Percentiles rank a stretch among this genome's conserved stretches.
Evolutionary conservation across 2,888 invertebrate species (phyloP).

Genomic region (Agrotis exclamationis): DNA sequence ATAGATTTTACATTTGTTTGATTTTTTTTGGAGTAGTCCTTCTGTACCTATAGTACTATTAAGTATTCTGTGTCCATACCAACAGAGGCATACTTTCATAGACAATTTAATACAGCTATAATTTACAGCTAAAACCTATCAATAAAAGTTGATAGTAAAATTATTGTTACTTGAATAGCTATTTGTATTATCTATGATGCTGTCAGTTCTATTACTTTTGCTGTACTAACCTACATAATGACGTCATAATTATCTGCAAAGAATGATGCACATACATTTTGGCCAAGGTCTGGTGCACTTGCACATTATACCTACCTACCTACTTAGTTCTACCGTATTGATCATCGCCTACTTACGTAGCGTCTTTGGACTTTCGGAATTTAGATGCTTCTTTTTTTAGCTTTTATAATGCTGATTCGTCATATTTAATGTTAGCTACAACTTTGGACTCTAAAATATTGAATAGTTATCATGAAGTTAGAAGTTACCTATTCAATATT

Average conservation of each 20-base stretch:
- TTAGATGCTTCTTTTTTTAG: background rate
- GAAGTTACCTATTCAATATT: too few species aligned
- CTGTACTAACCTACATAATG: constrained; percentile 33
- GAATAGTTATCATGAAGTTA: too few species aligned
- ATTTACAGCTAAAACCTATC: background rate
- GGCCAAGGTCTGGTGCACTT: constrained; percentile 33
- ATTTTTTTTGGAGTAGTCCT: too few species aligned
- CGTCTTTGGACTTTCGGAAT: constrained; percentile 2
- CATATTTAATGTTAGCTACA: too few species aligned
- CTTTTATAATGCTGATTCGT: background rate
- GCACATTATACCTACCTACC: constrained; percentile 16
- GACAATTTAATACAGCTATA: background rate
- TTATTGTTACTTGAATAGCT: constrained; percentile 7
- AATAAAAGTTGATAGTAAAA: background rate
- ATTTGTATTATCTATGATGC: constrained; percentile 10
- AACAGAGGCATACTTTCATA: background rate
- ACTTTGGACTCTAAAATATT: too few species aligned
- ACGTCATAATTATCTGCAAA: constrained; percentile 29
- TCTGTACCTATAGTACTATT: too few species aligned
- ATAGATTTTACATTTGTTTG: too few species aligned
- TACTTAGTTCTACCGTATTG: constrained; percentile 12
- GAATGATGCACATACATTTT: constrained; percentile 27
- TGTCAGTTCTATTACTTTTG: constrained; percentile 24
- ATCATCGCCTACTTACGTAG: background rate
- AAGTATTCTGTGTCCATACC: too few species aligned